Percentiles rank a stretch among this genome's conserved stretches.
Evolutionary conservation across 30 jellyfish, hydroid and myxozoan species (phyloP).

Genomic region (Cassiopea andromeda): DNA sequence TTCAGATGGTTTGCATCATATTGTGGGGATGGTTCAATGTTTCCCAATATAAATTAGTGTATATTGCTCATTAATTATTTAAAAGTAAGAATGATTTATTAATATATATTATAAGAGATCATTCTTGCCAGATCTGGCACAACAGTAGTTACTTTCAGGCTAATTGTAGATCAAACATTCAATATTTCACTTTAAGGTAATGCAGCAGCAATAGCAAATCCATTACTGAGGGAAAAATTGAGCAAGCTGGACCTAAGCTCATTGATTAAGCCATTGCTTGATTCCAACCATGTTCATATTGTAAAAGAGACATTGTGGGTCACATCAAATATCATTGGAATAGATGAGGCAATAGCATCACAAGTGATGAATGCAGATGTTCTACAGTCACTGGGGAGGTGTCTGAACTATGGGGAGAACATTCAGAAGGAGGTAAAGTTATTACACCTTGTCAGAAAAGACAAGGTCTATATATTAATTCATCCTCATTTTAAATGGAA

Average conservation of each 20-base stretch:
- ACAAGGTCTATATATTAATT: too few relatives aligned
- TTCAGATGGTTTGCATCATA: too few relatives aligned
- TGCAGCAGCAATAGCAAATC: background rate
- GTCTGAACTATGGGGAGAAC: conserved; percentile 53
- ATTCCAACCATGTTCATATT: conserved; percentile 52
- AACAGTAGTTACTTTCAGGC: background rate
- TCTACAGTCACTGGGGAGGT: conserved; percentile 33
- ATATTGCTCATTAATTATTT: background rate
- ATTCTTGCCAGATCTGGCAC: too few relatives aligned
- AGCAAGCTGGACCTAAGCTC: background rate
- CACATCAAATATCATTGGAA: conserved; percentile 61
- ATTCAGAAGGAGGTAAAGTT: conserved; percentile 73
- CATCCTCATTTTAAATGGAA: background rate
- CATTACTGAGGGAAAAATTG: background rate
- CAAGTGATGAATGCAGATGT: background rate
- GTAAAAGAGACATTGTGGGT: conserved; percentile 84
- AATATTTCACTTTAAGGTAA: conserved; percentile 13
- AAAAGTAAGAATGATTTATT: background rate
- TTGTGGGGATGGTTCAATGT: too few relatives aligned
- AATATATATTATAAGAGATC: background rate
- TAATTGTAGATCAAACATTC: background rate
- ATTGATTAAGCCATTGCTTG: conserved; percentile 30
- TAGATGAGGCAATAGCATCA: conserved; percentile 12
- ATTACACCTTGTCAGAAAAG: background rate
- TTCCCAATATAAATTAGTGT: too few relatives aligned